Percentiles rank a stretch among this genome's conserved stretches.
Conservation (phyloP, 2,113 vertebrate genomes). For the Orientallactaga bullata region DNA sequence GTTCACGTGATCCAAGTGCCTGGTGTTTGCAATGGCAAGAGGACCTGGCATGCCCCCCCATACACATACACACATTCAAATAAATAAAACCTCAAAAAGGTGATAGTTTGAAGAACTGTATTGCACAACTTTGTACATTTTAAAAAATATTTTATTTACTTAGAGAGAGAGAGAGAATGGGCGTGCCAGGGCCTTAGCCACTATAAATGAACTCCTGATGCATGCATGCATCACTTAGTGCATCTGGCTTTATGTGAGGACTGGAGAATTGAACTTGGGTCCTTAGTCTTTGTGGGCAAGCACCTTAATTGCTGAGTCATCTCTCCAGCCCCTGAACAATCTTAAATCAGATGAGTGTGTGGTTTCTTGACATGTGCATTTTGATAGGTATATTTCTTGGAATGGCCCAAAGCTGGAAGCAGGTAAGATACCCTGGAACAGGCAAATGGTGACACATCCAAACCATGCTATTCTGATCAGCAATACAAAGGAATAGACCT, state of each 20-base stretch:
- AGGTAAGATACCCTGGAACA: neutral
- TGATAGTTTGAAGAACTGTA: neutral
- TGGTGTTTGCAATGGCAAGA: no score
- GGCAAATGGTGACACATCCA: neutral
- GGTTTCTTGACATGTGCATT: neutral
- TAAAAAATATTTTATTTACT: no score
- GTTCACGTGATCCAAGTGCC: no score
- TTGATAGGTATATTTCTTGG: neutral
- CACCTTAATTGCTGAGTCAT: no score
- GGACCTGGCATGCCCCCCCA: neutral
- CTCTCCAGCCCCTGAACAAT: neutral
- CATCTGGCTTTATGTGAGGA: no score
- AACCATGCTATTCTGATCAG: neutral
- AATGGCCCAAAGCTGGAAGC: neutral
- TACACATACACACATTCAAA: neutral
- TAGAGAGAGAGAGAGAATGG: no score
- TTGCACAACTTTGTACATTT: neutral
- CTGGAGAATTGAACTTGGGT: no score
- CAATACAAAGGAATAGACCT: neutral
- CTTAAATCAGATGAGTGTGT: neutral
- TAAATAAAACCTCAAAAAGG: neutral
- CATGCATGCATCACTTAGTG: no score
- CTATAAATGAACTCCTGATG: no score
- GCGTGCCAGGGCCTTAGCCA: no score
- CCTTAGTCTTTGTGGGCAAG: no score